Evolutionary conservation across 2,113 vertebrate species (phyloP).

Genomic region (Myrmophylax atrothorax): DNA sequence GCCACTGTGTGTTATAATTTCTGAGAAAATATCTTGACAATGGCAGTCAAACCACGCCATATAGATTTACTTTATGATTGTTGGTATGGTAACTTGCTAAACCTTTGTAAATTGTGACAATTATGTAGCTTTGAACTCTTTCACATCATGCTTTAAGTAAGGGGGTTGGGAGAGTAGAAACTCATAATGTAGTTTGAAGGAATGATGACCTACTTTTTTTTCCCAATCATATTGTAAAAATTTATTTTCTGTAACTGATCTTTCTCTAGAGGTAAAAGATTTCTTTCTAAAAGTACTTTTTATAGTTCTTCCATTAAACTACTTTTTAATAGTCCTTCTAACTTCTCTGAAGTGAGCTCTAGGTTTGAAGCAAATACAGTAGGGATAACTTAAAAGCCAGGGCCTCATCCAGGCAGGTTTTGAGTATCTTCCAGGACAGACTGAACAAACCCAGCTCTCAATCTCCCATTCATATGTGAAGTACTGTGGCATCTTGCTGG

Average conservation of each 20-base stretch:
- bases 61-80: constrained; percentile 2
- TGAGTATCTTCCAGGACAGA: background rate
- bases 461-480: background rate
- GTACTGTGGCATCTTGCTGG: background rate
- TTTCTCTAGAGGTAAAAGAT: background rate
- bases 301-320: background rate
- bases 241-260: background rate
- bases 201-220: background rate
- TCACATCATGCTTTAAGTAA: background rate
- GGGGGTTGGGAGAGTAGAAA: rapidly evolving
- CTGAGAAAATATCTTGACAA: constrained; percentile 16
- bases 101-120: background rate
- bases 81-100: background rate
- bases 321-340: background rate
- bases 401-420: background rate
- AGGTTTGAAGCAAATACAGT: background rate
- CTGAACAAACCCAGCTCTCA: background rate
- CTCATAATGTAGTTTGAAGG: background rate
- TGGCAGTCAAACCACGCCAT: background rate
- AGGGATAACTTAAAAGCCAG: background rate
- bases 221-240: background rate
- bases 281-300: background rate
- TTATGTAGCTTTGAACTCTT: background rate
- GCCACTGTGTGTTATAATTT: background rate
- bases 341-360: background rate